phyloP scores from a whole-genome alignment of 2,113 vertebrate species.

The Oncorhynchus kisutch region DNA sequence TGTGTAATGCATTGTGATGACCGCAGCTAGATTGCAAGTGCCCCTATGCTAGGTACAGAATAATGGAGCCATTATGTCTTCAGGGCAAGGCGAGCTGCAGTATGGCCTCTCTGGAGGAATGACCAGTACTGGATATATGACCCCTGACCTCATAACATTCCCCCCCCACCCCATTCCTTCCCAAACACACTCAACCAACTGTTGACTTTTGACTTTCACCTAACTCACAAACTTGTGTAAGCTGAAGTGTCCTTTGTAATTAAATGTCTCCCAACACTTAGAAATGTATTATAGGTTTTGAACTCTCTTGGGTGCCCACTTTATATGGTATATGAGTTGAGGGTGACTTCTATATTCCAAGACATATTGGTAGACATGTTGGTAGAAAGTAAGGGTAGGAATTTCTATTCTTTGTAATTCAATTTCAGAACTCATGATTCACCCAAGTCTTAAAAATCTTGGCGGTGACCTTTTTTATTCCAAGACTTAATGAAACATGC shows the following conservation, averaged over 20 bases:
- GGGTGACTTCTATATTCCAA: too few relatives aligned
- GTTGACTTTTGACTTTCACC: not conserved
- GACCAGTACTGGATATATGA: slow-evolving; percentile 33
- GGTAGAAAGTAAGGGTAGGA: not conserved
- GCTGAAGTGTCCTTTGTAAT: not conserved
- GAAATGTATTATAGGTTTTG: not conserved
- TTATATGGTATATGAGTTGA: not conserved
- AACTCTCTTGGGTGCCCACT: not conserved
- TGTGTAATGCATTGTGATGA: slow-evolving; percentile 85
- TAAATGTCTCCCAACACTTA: not conserved
- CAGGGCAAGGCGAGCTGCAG: slow-evolving; percentile 58
- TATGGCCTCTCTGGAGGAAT: slow-evolving; percentile 44
- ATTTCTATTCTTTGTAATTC: not conserved
- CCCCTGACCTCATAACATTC: slow-evolving; percentile 1
- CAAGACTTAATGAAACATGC: too few relatives aligned
- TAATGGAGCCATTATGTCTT: slow-evolving; percentile 57
- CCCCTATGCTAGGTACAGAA: slow-evolving; percentile 86
- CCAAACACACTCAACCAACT: not conserved
- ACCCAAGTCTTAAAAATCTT: not conserved
- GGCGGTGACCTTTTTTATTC: too few relatives aligned
- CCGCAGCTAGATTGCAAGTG: slow-evolving; percentile 92
- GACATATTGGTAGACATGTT: not conserved
- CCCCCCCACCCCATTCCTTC: slow-evolving; percentile 17
- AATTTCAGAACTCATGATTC: not conserved
- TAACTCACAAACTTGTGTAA: slow-evolving; percentile 5